Base-by-base conservation (phyloP, 2,797 vertebrate genomes). In the Takifugu ocellatus region DNA sequence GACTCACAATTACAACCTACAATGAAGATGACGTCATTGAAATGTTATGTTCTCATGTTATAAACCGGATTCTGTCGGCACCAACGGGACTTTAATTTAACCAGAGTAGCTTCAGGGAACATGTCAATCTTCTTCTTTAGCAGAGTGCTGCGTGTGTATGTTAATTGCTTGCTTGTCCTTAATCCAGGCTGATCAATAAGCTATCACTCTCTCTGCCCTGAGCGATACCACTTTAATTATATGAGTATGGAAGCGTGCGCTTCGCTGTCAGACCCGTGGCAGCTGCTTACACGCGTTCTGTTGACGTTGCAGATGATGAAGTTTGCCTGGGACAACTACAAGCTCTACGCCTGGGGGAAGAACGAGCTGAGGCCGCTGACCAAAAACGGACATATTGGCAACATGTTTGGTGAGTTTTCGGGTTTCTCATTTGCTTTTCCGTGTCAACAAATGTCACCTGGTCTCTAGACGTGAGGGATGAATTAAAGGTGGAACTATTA, bases 311-410 rank as follows among this genome's bases (percentile, higher is more conserved):
- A 99, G 97, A 99, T 99, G 97, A 99, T 98, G 97, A 97, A 93
- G 79, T 99, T 98, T 45, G 93, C 97, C 72, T 98, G 97, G 97
- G 93, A 95, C 75, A 99, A 92, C 91, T 98, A 98, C 90, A 94
- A 90, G 75, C 90, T 24, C 11, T 96, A 93, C 0, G 96, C 97
- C 5, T 94, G 98, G 87, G 97, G 97, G 3, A 94, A 94, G 66
- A 99, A 99, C 0, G 97, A 99, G 78, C 94, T 99, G 50, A 92
- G 94, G 25, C 97, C 97, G 0, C 84, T 98, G 73, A 95, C 93
- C 0, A 94, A 72, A 79, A 97, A 96, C 0, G 96, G 96, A 56
- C 96, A 96, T 65, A 90, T 95, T 8, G 96, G 96, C 49, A 98
- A 88, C 90, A 95, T 99, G 92, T 99, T 99, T 0, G 97, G 97